A percentile compares a stretch with the other conserved stretches of the same genome.
phyloP scores from a whole-genome alignment of 2,113 vertebrate species.

The Mustela nigripes region DNA sequence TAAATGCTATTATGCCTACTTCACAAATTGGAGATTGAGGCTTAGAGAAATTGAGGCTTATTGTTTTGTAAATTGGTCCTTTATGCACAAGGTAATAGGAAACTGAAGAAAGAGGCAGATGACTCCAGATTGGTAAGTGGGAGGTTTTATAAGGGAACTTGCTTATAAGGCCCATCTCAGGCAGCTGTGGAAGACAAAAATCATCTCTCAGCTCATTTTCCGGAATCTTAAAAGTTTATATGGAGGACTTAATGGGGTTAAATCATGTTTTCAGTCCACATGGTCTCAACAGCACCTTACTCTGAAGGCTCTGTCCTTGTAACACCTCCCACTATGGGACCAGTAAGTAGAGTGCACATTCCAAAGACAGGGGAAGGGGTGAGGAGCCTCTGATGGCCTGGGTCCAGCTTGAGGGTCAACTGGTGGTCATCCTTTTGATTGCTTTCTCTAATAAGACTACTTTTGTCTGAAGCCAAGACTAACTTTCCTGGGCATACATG shows the following conservation, averaged over 20 bases:
- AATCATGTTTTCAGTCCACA: neutral
- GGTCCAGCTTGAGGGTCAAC: neutral
- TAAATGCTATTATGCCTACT: neutral
- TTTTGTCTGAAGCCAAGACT: conserved; percentile 22
- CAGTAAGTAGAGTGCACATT: neutral
- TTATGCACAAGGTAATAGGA: neutral
- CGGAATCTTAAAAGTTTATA: neutral
- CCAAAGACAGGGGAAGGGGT: neutral
- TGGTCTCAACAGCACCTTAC: neutral
- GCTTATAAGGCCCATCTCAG: neutral
- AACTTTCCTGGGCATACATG: neutral
- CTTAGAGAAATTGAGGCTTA: neutral
- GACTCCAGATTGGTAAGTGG: neutral
- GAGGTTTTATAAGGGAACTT: neutral
- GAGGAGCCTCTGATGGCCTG: neutral
- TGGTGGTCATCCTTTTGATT: neutral
- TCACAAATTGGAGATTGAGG: conserved; percentile 20
- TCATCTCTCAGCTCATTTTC: neutral
- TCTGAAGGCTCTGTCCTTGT: neutral
- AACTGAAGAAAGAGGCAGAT: neutral
- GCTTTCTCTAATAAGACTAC: neutral
- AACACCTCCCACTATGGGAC: neutral
- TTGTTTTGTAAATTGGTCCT: neutral
- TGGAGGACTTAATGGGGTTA: neutral
- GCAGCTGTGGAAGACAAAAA: neutral